Conservation (phyloP, 2,797 vertebrate genomes). For the Trematomus bernacchii region DNA sequence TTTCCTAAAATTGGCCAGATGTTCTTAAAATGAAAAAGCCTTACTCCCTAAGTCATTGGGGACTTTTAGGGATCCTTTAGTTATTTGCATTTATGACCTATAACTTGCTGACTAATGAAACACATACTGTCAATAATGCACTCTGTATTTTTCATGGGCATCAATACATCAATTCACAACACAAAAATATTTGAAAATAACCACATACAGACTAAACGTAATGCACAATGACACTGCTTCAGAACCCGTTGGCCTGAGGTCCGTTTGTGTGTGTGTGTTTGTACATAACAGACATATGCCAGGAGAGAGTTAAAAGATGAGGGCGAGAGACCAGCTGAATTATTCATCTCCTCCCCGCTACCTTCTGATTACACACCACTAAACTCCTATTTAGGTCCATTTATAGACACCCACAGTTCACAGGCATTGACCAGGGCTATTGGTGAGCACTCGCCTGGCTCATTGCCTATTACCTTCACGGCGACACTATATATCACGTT, state of each 20-base stretch:
- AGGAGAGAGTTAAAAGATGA: constrained; percentile 33
- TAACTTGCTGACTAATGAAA: background rate
- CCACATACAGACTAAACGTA: background rate
- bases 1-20: constrained; percentile 44
- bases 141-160: background rate
- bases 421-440: constrained; percentile 59
- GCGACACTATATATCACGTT: constrained; percentile 28
- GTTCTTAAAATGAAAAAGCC: constrained; percentile 23
- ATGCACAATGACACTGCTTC: background rate
- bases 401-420: constrained; percentile 60
- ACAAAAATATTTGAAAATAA: background rate
- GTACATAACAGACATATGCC: constrained; percentile 8
- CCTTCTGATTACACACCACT: constrained; percentile 71
- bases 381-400: constrained; percentile 74
- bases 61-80: background rate
- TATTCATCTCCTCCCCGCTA: constrained; percentile 68
- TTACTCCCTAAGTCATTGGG: constrained; percentile 6
- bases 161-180: background rate
- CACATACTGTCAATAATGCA: background rate
- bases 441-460: constrained; percentile 37
- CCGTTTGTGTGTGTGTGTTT: constrained; percentile 10
- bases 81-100: background rate
- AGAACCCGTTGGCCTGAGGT: background rate
- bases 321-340: constrained; percentile 58
- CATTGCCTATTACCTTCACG: constrained; percentile 50